Percentiles rank a stretch among this genome's conserved stretches.
These are phyloP conservation scores for Stenoptilia bipunctidactyla DNA, from an alignment of 2,888 invertebrate genomes.

Conservation along the genomic window DNA sequence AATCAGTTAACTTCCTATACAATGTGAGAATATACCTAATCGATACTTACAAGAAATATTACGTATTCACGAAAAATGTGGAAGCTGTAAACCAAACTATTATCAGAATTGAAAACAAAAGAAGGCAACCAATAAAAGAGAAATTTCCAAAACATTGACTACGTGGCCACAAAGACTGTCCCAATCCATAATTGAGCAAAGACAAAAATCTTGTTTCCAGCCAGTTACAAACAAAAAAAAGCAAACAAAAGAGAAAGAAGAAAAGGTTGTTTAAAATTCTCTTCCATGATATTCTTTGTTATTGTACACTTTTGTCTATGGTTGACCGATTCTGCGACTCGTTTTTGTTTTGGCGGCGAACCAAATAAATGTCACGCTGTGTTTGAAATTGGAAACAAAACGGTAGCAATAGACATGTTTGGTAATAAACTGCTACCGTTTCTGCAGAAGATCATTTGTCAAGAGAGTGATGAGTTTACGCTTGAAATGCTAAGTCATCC, in stretches of 20 bases:
- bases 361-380: constrained; percentile 46
- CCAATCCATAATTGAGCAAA: constrained; percentile 64
- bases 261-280: constrained; percentile 4
- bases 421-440: constrained; percentile 50
- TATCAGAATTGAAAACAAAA: constrained; percentile 21
- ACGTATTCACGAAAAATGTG: constrained; percentile 39
- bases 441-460: constrained; percentile 31
- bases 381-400: constrained; percentile 26
- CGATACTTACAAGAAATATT: constrained; percentile 10
- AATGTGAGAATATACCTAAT: not conserved
- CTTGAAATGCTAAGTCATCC: constrained; percentile 8
- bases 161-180: constrained; percentile 35
- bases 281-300: not conserved
- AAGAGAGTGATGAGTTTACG: constrained; percentile 33
- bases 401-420: constrained; percentile 24
- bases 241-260: constrained; percentile 16
- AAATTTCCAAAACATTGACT: constrained; percentile 36
- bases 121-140: constrained; percentile 35
- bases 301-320: constrained; percentile 19
- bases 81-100: constrained; percentile 46
- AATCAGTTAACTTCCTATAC: no score
- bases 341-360: constrained; percentile 46
- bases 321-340: constrained; percentile 18
- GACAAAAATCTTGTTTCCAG: constrained; percentile 46
- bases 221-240: constrained; percentile 30